Conservation (phyloP, 2,113 vertebrate species). For the Festucalex cinctus region DNA sequence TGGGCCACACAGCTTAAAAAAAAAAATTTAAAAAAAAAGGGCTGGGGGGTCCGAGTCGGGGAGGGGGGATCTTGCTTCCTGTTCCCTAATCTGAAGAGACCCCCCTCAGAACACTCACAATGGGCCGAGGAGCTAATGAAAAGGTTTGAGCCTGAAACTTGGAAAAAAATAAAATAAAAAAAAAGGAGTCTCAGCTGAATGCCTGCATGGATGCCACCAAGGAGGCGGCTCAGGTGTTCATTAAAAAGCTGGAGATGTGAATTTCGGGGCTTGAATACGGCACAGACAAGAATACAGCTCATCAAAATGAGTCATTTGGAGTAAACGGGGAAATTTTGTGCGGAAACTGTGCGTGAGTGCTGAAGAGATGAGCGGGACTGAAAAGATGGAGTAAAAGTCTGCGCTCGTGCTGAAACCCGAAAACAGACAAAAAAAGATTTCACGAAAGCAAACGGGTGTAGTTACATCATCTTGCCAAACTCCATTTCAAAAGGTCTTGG, state of each 20-base stretch:
- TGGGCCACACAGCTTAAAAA: constrained; percentile 59
- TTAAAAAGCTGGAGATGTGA: constrained; percentile 9
- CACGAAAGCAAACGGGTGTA: not conserved
- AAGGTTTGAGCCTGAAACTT: constrained; percentile 48
- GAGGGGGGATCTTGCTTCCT: constrained; percentile 61
- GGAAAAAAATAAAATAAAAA: constrained; percentile 18
- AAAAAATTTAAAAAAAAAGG: too few species aligned
- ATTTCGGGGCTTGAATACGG: not conserved
- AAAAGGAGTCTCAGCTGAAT: constrained; percentile 29
- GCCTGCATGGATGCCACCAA: constrained; percentile 19
- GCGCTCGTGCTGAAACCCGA: too few species aligned
- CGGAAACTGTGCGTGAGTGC: not conserved
- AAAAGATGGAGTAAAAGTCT: too few species aligned
- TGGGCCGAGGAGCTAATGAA: constrained; percentile 54
- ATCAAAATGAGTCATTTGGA: not conserved
- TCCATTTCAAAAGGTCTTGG: too few species aligned
- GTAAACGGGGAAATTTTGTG: not conserved
- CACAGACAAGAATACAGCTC: not conserved
- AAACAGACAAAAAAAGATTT: not conserved
- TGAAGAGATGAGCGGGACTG: not conserved
- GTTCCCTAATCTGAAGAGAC: constrained; percentile 64
- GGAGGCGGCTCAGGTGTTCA: constrained; percentile 17
- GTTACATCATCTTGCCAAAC: not conserved
- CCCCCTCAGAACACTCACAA: constrained; percentile 58
- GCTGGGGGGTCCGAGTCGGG: constrained; percentile 38